Evolutionary conservation across 2,888 invertebrate species (phyloP), one percentile per base, ranked within the genome.

Genomic region (Athetis lepigone): DNA sequence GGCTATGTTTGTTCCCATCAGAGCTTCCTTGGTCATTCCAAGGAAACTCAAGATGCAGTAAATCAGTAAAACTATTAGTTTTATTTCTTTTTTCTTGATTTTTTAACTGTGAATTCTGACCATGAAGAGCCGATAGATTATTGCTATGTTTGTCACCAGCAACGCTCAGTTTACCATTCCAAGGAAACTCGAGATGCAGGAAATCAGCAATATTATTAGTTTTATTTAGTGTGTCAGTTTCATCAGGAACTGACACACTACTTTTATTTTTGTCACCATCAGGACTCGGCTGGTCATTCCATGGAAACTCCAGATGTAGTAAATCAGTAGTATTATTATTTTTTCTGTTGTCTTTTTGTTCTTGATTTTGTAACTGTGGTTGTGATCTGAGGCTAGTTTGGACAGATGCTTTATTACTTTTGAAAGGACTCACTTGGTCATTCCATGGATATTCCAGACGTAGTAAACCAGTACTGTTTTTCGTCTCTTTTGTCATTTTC

Each of bases 261-360:
- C 8, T 9, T 18, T 49, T 55, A 4, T 11, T 18, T 11, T 33
- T 37, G 2, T 16, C 19, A 9, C 21, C 6, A 8, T 18, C 8
- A 36, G 52, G 21, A 2, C 21, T 18, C 8, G 45, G 1, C 16
- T 21, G 11, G 13, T 37, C 19, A 6, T 49, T 71, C 65, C 72
- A 64, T 8, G 58, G 58, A 23, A 16, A 51, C 33, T 70, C 50
- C 8, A 59, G 45, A 1, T 51, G 8, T 5, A 72, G 5, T 2
- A 11, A 11, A 21, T 46, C 29, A 8, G 8, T 27, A 18, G 39
- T 8, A 21, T 36, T 25, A 25, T 25, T 25, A 25, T 25, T 6
- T 6, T 25, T 25, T 4, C 4, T 25, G 25, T 25, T 25, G 6
- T 6, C 25, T 25, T 25, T 25, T 25, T 25, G 25, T 25, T 25